Percentiles rank a stretch among this genome's conserved stretches.
Evolutionary conservation across 2,797 vertebrate species (phyloP).

Genomic region (Podarcis lilfordi): DNA sequence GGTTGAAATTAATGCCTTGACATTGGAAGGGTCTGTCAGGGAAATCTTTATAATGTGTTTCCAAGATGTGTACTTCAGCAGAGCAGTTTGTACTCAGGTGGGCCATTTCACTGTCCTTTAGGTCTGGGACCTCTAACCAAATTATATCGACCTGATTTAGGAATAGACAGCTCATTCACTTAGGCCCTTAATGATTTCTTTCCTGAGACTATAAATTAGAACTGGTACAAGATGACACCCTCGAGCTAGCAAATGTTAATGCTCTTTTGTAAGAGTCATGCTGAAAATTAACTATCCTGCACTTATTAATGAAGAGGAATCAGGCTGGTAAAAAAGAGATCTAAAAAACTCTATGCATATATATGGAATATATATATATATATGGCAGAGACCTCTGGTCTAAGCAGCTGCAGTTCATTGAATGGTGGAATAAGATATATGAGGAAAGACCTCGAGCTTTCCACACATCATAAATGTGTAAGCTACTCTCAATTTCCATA

Average conservation of each 20-base stretch:
- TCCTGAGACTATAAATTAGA: constrained; percentile 29
- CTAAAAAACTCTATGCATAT: background rate
- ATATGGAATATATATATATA: background rate
- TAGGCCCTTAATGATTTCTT: constrained; percentile 12
- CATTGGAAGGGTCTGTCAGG: background rate
- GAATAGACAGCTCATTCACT: background rate
- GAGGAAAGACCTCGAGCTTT: background rate
- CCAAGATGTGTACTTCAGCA: background rate
- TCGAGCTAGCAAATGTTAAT: constrained; percentile 8
- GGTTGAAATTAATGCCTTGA: background rate
- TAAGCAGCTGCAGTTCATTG: background rate
- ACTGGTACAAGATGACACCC: constrained; percentile 9
- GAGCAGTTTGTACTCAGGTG: background rate
- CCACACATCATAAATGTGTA: background rate
- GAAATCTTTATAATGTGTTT: background rate
- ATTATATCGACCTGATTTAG: constrained; percentile 21
- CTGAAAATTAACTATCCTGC: constrained; percentile 25
- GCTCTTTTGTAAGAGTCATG: background rate
- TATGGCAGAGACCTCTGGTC: background rate
- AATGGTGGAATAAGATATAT: background rate
- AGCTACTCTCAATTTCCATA: background rate
- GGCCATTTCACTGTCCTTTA: background rate
- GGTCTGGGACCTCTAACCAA: constrained; percentile 20
- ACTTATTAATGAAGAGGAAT: constrained; percentile 23
- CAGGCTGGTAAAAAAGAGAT: background rate